These are phyloP conservation scores for Lithobates sylvaticus DNA, from an alignment of 2,797 vertebrate genomes.

Conservation along the genomic window DNA sequence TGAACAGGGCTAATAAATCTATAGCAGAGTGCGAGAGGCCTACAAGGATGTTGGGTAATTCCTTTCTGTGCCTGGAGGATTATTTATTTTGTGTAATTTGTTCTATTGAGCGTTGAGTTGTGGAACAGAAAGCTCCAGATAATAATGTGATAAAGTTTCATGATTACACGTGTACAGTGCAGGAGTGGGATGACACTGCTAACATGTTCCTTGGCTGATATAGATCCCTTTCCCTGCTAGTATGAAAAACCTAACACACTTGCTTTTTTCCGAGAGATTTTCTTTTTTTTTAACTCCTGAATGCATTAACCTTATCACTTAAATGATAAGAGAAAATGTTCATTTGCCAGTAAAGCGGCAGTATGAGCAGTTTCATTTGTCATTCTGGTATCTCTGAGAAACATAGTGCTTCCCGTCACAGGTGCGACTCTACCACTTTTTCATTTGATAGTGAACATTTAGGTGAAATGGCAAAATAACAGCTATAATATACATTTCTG, in stretches of 20 bases:
- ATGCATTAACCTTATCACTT: background rate
- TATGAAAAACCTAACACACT: background rate
- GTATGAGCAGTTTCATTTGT: background rate
- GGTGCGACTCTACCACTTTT: background rate
- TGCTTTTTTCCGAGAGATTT: too few species aligned
- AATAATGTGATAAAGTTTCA: constrained; percentile 22
- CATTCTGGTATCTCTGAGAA: background rate
- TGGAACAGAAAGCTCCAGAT: constrained; percentile 25
- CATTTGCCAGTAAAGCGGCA: background rate
- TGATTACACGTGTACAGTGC: constrained; percentile 1
- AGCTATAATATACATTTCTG: too few species aligned
- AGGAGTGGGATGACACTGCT: background rate
- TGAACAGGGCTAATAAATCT: constrained; percentile 33
- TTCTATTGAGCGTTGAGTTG: constrained; percentile 35
- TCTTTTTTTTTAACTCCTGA: background rate
- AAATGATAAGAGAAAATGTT: background rate
- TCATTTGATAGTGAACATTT: background rate
- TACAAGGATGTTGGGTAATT: background rate
- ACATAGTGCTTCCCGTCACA: background rate
- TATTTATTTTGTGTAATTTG: constrained; percentile 46
- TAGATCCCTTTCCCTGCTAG: background rate
- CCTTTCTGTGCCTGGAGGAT: constrained; percentile 14
- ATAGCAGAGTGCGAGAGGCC: background rate
- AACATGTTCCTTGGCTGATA: background rate
- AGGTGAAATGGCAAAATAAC: too few species aligned